Percentiles rank a stretch among this genome's conserved stretches.
Conservation (phyloP, 35 echinoderm and acorn worm genomes). For the Apostichopus californicus region DNA sequence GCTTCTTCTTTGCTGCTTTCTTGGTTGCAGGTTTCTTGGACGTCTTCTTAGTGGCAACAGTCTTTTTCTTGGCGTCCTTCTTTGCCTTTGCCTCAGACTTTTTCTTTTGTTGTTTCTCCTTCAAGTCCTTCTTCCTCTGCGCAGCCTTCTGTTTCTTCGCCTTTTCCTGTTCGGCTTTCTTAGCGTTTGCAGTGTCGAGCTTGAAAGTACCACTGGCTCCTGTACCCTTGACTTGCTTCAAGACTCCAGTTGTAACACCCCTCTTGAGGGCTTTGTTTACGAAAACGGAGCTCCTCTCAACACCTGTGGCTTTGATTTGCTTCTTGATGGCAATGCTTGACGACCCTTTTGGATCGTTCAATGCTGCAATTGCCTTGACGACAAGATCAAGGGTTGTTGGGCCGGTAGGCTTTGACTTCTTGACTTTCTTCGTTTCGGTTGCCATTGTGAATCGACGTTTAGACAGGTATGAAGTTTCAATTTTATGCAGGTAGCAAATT, state of each 20-base stretch:
- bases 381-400: conserved; percentile 18
- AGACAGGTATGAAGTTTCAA: not conserved
- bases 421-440: not conserved
- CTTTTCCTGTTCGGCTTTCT: conserved; percentile 1
- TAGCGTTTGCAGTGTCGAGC: not conserved
- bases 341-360: conserved; percentile 20
- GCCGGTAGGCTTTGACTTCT: not conserved
- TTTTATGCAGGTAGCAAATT: no score
- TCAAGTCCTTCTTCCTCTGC: not conserved
- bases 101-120: not conserved
- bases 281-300: conserved; percentile 12
- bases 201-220: no score
- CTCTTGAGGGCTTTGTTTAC: conserved; percentile 37
- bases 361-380: not conserved
- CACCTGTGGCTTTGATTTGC: not conserved
- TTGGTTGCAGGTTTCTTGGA: conserved; percentile 33
- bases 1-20: conserved; percentile 33
- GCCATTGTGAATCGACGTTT: not conserved
- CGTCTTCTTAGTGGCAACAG: not conserved
- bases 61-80: not conserved
- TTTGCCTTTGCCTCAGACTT: conserved; percentile 17
- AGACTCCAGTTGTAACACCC: conserved; percentile 22
- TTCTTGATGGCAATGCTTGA: conserved; percentile 22
- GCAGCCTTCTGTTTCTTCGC: not conserved
- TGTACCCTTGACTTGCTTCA: conserved; percentile 36